phyloP scores from a whole-genome alignment of 2,888 invertebrate species.

The Empis stercorea region DNA sequence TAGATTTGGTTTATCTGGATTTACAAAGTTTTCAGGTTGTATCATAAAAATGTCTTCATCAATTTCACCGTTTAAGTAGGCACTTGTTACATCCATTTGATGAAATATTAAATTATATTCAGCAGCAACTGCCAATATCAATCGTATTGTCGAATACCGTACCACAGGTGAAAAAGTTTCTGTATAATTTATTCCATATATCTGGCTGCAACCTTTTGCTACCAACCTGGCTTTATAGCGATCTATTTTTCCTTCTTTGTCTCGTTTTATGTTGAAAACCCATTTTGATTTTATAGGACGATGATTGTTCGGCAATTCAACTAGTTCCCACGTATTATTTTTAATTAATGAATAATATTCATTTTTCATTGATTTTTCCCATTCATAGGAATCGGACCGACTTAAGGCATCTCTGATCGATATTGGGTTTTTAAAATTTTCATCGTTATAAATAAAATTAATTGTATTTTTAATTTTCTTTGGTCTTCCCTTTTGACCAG shows the following conservation, averaged over 20 bases:
- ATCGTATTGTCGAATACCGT: conserved; percentile 4
- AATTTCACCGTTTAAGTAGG: conserved; percentile 8
- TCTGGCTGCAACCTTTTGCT: conserved; percentile 5
- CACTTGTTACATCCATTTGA: background rate
- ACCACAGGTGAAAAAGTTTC: conserved; percentile 7
- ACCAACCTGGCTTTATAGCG: conserved; percentile 5
- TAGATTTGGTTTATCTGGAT: too few species aligned
- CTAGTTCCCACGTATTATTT: conserved; percentile 4
- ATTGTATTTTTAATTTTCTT: too few species aligned
- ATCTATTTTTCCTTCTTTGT: conserved; percentile 1
- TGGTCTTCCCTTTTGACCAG: too few species aligned
- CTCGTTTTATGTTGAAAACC: conserved; percentile 7
- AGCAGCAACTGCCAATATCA: background rate
- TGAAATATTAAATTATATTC: background rate
- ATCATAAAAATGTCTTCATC: conserved; percentile 5
- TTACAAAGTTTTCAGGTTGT: conserved; percentile 5
- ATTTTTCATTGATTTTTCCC: background rate
- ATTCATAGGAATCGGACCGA: background rate
- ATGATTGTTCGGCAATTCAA: conserved; percentile 1
- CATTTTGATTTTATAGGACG: conserved; percentile 14
- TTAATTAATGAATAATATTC: conserved; percentile 2
- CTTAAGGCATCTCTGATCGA: too few species aligned
- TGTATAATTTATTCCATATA: conserved; percentile 2
- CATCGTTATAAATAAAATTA: too few species aligned
- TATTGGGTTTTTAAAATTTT: too few species aligned